phyloP scores from a whole-genome alignment of 2,888 invertebrate genomes.

The Hyalella azteca region DNA sequence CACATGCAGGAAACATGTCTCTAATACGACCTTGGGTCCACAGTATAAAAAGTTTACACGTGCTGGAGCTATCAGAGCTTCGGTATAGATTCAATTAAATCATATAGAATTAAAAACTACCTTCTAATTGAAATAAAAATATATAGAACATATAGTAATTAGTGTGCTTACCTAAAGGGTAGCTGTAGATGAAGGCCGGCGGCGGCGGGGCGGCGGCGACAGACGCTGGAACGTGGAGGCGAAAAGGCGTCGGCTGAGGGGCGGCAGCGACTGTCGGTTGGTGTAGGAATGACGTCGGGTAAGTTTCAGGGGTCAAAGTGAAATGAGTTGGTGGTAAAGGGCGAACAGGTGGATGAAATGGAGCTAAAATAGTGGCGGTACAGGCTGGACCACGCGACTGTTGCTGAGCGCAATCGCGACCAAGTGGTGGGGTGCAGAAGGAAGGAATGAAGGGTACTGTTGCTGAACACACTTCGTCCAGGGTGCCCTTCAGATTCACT shows the following conservation, averaged over 20 bases:
- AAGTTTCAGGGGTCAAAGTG: conserved; percentile 7
- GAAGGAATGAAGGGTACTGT: conserved; percentile 28
- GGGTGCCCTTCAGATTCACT: conserved; percentile 25
- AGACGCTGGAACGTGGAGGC: not conserved
- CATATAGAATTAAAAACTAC: no score
- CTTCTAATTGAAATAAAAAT: no score
- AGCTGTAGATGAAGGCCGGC: conserved; percentile 21
- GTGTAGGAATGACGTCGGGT: conserved; percentile 5
- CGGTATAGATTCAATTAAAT: no score
- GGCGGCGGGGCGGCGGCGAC: not conserved
- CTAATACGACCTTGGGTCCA: no score
- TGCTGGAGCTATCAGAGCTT: no score
- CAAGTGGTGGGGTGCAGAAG: conserved; percentile 12
- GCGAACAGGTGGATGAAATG: conserved; percentile 25
- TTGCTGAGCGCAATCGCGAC: not conserved
- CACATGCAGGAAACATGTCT: no score
- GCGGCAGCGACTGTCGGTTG: not conserved
- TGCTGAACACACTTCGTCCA: conserved; percentile 25
- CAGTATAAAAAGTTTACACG: no score
- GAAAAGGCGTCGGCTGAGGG: conserved; percentile 19
- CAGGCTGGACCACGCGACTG: not conserved
- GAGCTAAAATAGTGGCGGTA: conserved; percentile 25
- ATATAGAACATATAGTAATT: no score
- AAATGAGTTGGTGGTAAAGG: conserved; percentile 3
- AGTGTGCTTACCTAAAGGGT: conserved; percentile 17